Evolutionary conservation across 2,113 vertebrate genomes (phyloP).

Genomic region (Myotis davidii): DNA sequence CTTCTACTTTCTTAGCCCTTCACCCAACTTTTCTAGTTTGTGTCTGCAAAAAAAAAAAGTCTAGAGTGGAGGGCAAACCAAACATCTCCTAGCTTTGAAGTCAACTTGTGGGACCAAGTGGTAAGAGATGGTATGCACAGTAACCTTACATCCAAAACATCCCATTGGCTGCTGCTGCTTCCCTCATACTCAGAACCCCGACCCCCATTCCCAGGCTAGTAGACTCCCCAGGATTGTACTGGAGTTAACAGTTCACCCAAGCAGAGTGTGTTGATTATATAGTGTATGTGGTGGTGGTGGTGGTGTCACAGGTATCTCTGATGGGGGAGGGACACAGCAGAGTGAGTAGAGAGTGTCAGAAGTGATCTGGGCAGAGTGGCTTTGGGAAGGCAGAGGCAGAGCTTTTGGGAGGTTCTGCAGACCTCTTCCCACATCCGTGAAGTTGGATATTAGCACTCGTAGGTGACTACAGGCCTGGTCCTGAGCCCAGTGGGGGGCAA

Average conservation of each 20-base stretch:
- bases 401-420: neutral
- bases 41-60: neutral
- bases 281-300: too few species aligned
- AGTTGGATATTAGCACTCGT: neutral
- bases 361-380: neutral
- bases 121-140: neutral
- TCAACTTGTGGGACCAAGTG: neutral
- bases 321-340: neutral
- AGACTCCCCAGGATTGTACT: neutral
- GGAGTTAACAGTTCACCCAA: neutral
- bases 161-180: neutral
- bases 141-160: neutral
- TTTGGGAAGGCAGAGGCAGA: neutral
- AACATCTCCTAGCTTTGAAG: neutral
- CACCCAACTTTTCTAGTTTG: neutral
- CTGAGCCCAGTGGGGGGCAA: neutral
- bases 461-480: neutral
- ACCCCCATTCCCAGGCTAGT: rapidly evolving
- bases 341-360: neutral
- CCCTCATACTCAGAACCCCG: neutral
- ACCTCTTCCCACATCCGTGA: neutral
- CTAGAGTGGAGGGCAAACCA: neutral
- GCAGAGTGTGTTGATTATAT: neutral
- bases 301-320: neutral
- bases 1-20: neutral